These are phyloP conservation scores for Druceiella hillmani DNA, from an alignment of 2,888 invertebrate genomes.

Conservation along the genomic window DNA sequence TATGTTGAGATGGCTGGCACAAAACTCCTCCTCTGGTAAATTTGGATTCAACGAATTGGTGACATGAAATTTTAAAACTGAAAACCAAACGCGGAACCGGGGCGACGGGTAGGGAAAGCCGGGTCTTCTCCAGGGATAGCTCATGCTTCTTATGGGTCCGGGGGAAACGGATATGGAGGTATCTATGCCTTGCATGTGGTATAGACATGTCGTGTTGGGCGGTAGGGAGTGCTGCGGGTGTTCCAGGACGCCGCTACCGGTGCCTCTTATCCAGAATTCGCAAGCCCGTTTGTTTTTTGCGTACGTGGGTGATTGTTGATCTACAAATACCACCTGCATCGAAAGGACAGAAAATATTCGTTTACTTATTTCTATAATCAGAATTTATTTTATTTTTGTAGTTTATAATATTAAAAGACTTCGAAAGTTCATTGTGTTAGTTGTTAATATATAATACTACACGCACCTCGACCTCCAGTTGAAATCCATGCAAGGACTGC, in stretches of 20 bases:
- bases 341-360: conserved; percentile 11
- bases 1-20: conserved; percentile 76
- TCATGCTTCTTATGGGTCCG: conserved; percentile 51
- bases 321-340: conserved; percentile 78
- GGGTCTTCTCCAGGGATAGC: conserved; percentile 47
- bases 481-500: conserved; percentile 81
- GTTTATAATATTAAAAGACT: conserved; percentile 5
- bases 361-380: conserved; percentile 12
- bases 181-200: conserved; percentile 68
- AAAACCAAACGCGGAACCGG: conserved; percentile 79
- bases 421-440: too few species aligned
- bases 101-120: conserved; percentile 58
- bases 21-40: conserved; percentile 67
- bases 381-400: conserved; percentile 8
- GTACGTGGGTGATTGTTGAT: conserved; percentile 76
- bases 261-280: conserved; percentile 81
- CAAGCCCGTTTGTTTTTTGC: conserved; percentile 80
- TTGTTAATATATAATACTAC: too few species aligned
- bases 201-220: conserved; percentile 84
- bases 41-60: conserved; percentile 59
- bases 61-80: conserved; percentile 80
- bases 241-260: conserved; percentile 72
- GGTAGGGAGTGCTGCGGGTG: conserved; percentile 82
- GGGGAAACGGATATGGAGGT: conserved; percentile 43
- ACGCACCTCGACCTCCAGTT: conserved; percentile 69